Conservation (phyloP, 2,113 vertebrate genomes). For the Egretta garzetta region DNA sequence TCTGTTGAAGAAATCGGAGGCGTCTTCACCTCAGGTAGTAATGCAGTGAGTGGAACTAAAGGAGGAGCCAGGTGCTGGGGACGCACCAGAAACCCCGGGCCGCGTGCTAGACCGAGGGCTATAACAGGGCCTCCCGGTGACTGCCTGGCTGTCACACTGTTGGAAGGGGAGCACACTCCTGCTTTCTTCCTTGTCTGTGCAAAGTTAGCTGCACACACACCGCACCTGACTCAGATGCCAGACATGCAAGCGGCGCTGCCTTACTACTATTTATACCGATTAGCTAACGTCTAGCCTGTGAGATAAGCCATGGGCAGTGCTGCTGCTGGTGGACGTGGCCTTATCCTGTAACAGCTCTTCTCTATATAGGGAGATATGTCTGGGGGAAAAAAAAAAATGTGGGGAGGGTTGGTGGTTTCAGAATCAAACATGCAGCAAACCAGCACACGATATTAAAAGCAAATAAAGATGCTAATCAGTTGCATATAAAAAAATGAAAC, state of each 20-base stretch:
- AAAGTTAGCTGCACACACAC: neutral
- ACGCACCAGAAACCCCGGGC: neutral
- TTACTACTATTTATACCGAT: neutral
- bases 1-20: neutral
- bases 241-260: neutral
- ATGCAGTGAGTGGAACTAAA: neutral
- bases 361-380: neutral
- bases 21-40: neutral
- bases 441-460: neutral
- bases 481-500: neutral
- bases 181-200: neutral
- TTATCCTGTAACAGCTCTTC: neutral
- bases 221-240: neutral
- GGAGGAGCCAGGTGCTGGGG: neutral
- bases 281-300: neutral
- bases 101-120: neutral
- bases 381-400: neutral
- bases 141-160: neutral
- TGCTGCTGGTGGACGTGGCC: neutral
- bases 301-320: neutral
- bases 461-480: neutral
- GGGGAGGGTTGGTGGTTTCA: neutral
- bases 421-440: neutral
- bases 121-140: neutral
- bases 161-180: accelerated